phyloP scores from a whole-genome alignment of 2,797 vertebrate genomes.

The Cryptoprocta ferox region DNA sequence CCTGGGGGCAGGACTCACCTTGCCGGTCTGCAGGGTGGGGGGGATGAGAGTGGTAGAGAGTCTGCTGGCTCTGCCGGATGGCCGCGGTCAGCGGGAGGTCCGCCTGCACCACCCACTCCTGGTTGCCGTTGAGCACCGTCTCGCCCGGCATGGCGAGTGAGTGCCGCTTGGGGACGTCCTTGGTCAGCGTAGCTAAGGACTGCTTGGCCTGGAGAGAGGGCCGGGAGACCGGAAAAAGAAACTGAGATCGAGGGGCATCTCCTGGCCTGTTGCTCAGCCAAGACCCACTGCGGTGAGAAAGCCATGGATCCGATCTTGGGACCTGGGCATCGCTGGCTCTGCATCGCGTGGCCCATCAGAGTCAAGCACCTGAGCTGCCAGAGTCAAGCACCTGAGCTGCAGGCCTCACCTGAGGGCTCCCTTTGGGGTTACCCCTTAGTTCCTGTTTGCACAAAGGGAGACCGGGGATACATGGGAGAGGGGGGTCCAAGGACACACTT shows the following conservation, averaged over 20 bases:
- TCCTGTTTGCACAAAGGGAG: not conserved
- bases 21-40: conserved; percentile 93
- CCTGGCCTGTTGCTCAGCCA: fast-evolving
- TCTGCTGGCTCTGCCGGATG: conserved; percentile 98
- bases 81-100: conserved; percentile 97
- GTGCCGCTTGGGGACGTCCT: conserved; percentile 97
- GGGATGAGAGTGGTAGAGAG: conserved; percentile 95
- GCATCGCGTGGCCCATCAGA: fast-evolving
- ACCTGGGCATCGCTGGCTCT: fast-evolving
- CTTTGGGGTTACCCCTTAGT: not conserved
- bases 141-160: conserved; percentile 95
- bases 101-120: conserved; percentile 98
- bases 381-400: fast-evolving
- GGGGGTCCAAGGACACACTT: not conserved
- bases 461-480: fast-evolving
- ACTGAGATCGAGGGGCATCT: not conserved
- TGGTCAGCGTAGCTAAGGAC: conserved; percentile 96
- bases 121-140: conserved; percentile 96
- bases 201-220: conserved; percentile 93
- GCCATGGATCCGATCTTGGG: not conserved
- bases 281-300: fast-evolving
- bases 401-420: not conserved
- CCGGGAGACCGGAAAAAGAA: not conserved
- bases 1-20: conserved; percentile 85
- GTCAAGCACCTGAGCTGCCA: fast-evolving